phyloP scores from a whole-genome alignment of 2,797 vertebrate genomes.

The Micrastur ruficollis region DNA sequence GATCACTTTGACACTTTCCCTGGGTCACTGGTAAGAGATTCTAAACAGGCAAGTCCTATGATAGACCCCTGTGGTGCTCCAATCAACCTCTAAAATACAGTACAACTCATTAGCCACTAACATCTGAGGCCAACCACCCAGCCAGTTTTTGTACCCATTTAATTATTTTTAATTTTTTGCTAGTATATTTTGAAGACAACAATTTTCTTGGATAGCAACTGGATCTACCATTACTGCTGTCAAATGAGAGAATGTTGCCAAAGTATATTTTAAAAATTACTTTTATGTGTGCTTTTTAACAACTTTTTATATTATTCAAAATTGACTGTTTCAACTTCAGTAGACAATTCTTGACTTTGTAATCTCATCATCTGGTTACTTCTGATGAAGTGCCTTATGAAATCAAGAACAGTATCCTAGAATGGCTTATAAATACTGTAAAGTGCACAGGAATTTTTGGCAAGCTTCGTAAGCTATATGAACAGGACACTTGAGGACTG shows the following conservation, averaged over 20 bases:
- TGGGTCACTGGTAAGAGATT: neutral
- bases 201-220: neutral
- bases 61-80: neutral
- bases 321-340: neutral
- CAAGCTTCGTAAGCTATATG: neutral
- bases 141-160: neutral
- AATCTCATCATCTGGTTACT: neutral
- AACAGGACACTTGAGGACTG: neutral
- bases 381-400: neutral
- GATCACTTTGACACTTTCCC: neutral
- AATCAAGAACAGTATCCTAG: neutral
- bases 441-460: neutral
- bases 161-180: neutral
- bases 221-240: neutral
- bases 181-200: neutral
- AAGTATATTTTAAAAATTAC: neutral
- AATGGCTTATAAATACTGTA: neutral
- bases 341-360: neutral
- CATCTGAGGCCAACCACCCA: neutral
- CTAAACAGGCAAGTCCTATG: neutral
- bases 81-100: neutral
- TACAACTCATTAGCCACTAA: neutral
- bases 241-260: neutral
- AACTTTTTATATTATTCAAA: neutral
- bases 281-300: neutral